A percentile compares a stretch with the other conserved stretches of the same genome.
phyloP scores from a whole-genome alignment of 2,797 vertebrate species.

The Eulemur mongoz region DNA sequence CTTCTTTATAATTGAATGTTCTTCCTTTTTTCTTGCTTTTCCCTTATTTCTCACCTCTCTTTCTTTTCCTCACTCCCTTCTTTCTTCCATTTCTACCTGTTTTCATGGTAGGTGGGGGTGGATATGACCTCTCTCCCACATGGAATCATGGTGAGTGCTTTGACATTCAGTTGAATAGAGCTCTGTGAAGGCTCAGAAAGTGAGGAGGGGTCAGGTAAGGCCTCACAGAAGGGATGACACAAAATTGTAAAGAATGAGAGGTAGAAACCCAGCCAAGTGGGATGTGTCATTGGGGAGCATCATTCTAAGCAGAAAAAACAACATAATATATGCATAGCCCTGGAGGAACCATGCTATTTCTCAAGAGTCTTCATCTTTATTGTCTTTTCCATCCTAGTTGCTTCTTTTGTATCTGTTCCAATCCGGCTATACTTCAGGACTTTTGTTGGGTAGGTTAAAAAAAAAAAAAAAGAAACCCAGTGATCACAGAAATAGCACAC shows the following conservation, averaged over 20 bases:
- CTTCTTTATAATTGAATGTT: background rate
- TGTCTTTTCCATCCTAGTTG: background rate
- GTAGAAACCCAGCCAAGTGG: background rate
- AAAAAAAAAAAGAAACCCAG: background rate
- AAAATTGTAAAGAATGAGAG: background rate
- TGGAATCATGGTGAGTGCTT: background rate
- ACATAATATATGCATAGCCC: background rate
- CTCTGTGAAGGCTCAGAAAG: background rate
- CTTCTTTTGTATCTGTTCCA: background rate
- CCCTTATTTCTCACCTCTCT: background rate
- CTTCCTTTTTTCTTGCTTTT: background rate
- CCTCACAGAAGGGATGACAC: background rate
- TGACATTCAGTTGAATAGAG: background rate
- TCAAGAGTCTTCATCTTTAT: background rate
- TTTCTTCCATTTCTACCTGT: background rate
- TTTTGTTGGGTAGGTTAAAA: background rate
- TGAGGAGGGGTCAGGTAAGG: background rate
- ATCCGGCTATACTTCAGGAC: background rate
- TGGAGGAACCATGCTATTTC: background rate
- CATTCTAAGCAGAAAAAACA: background rate
- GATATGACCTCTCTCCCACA: background rate
- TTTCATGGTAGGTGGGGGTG: background rate
- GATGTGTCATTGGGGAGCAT: rapidly evolving
- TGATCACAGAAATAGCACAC: background rate
- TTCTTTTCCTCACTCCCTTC: background rate